Percentiles rank a stretch among this genome's conserved stretches.
These are phyloP conservation scores for Dinomys branickii DNA, from an alignment of 2,113 vertebrate species.

Conservation along the genomic window DNA sequence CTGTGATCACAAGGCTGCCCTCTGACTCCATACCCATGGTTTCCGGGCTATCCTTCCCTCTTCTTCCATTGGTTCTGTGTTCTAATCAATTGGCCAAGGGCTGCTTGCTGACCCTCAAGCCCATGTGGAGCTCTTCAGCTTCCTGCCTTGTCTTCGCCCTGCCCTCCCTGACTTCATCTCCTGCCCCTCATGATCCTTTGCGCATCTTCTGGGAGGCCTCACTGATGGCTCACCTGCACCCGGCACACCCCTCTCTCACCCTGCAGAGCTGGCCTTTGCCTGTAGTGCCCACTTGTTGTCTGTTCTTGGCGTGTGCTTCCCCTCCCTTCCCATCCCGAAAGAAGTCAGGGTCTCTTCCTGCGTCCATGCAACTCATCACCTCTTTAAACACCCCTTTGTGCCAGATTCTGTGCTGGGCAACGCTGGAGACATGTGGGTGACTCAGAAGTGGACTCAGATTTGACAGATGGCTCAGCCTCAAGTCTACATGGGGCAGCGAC, in stretches of 20 bases:
- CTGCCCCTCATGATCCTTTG: not conserved
- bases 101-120: not conserved
- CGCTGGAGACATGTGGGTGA: not conserved
- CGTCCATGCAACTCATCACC: not conserved
- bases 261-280: too few relatives aligned
- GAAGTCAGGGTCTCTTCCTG: not conserved
- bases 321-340: not conserved
- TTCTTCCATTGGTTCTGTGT: not conserved
- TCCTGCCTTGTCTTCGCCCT: not conserved
- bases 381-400: not conserved
- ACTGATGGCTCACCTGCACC: too few relatives aligned
- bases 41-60: accelerated
- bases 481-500: not conserved
- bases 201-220: not conserved
- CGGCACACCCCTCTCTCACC: too few relatives aligned
- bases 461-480: not conserved
- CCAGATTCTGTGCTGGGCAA: not conserved
- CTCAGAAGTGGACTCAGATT: not conserved
- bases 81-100: not conserved
- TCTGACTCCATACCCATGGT: not conserved
- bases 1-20: not conserved
- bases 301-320: not conserved
- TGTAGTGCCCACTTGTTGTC: not conserved
- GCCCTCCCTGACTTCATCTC: not conserved
- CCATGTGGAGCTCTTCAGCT: not conserved